These are phyloP conservation scores for Rhyacophila evoluta DNA, from an alignment of 2,888 invertebrate species.

Conservation along the genomic window DNA sequence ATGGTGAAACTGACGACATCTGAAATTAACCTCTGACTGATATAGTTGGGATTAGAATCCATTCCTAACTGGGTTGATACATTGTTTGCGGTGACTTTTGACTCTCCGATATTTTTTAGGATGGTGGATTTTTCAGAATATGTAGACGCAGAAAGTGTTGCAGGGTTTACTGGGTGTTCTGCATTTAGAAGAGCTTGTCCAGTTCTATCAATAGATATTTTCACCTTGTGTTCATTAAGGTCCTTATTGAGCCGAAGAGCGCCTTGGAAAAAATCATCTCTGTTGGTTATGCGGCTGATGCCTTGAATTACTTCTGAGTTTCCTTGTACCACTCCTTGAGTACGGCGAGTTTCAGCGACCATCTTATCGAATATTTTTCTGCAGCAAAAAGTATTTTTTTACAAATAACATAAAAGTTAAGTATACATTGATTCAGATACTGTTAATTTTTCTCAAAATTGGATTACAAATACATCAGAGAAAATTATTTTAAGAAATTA, in stretches of 20 bases:
- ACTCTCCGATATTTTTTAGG: slow-evolving; percentile 62
- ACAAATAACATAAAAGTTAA: too few relatives aligned
- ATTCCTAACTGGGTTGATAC: slow-evolving; percentile 60
- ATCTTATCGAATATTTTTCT: slow-evolving; percentile 73
- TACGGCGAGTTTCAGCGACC: slow-evolving; percentile 68
- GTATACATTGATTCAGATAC: too few relatives aligned
- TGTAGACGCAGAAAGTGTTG: slow-evolving; percentile 61
- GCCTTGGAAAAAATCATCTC: slow-evolving; percentile 71
- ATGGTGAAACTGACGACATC: neutral
- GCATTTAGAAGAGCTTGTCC: slow-evolving; percentile 66
- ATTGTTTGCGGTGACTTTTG: slow-evolving; percentile 59
- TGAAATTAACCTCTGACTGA: neutral
- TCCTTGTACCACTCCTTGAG: slow-evolving; percentile 65
- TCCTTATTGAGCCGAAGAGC: slow-evolving; percentile 69
- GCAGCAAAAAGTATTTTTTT: neutral
- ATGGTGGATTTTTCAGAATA: slow-evolving; percentile 61
- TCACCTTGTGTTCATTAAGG: slow-evolving; percentile 66
- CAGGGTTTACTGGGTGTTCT: slow-evolving; percentile 64
- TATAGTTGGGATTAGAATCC: neutral
- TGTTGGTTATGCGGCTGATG: slow-evolving; percentile 67
- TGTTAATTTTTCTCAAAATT: too few relatives aligned
- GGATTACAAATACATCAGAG: too few relatives aligned
- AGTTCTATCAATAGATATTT: slow-evolving; percentile 65
- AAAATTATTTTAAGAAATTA: too few relatives aligned
- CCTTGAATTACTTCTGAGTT: slow-evolving; percentile 71